Base-by-base conservation (phyloP, 2,888 invertebrate genomes). In the Mesochorus sp. region DNA sequence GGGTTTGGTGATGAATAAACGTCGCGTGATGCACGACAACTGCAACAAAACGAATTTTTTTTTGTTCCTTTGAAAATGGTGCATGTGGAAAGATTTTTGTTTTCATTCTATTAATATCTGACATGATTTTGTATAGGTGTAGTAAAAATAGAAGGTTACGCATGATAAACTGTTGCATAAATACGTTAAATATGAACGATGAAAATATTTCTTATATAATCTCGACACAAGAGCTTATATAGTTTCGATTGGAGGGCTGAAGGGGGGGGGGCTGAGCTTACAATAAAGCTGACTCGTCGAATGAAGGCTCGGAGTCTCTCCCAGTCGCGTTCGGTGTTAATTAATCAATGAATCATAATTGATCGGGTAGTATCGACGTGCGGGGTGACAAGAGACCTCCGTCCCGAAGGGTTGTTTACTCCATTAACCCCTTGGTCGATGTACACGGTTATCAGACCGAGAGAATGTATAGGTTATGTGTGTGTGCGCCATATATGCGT, bases 321-420 rank as follows among this genome's bases (percentile, higher is more conserved):
- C 2, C 34, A n/a, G 31, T 62, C 12, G 14, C 3, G 59, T 17
- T 34, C 19, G 64, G 78, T 57, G 75, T 79, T 79, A 76, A 79
- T 79, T 79, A 81, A 76, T 79, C 80, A 81, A 81, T 81, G 79
- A 79, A 79, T 79, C 79, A 81, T 81, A 81, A 76, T 81, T 76
- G 79, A 81, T 79, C 76, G 79, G 62, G 31, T 68, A 61, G 66
- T 76, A 79, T 76, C 76, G 74, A 71, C 42, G 44, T n/a, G n/a
- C 31, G 47, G 66, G 71, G 59, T 55, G 66, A 80, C 80, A 79
- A 76, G 76, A 73, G 79, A 76, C 64, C 76, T 44, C 66, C 19
- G 70, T 34, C 53, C 37, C 66, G 70, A 73, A 72, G 80, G 80
- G 79, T 70, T 80, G 76, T 81, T 81, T 81, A 80, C 81, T 81